Base-by-base conservation (phyloP, 92 coral and sea anemone species). In the Anthopleura xanthogrammica region DNA sequence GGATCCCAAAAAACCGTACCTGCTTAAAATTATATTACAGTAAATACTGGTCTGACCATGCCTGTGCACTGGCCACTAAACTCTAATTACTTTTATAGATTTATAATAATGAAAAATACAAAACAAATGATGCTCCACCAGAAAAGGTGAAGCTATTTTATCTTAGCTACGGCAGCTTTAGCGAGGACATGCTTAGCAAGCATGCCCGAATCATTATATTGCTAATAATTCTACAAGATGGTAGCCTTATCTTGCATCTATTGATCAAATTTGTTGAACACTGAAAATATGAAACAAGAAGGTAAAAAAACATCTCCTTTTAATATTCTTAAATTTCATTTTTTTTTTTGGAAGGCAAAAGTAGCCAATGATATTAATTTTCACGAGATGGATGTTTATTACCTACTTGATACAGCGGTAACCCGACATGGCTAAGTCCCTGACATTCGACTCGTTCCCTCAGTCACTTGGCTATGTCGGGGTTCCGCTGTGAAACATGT, bases 41-140 rank as follows among this genome's bases (percentile, higher is more conserved):
- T 68, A 68, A 68, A 68, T 68, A 68, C 84, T 57, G 41, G 55
- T 16, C 7, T 60, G 71, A 75, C 57, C 77, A 81, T 50, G 78
- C 64, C 29, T 81, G 50, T 81, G 65, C 78, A 70, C 12, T 81
- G 77, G 60, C 84, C 84, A 41, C 84, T 80, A 80, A 80, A 57
- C 42, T 80, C 83, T 81, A 68, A 54, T 16, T 81, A 81, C 16
- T 80, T 16, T 41, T 79, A 54, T 55, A 55, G 65, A 81, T 81
- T 81, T 81, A 81, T 81, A 81, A 81, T 81, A 81, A 81, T 81
- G 77, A 81, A 81, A 81, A 81, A 81, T 81, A 81, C 84, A 81
- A 81, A 81, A 81, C 77, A 81, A 81, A 81, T 81, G 77, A 48
- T 29, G 77, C 84, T 81, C 24, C 75, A 71, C 75, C 50, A 19